Evolutionary conservation across 2,797 vertebrate genomes (phyloP).

Genomic region (Spheniscus humboldti): DNA sequence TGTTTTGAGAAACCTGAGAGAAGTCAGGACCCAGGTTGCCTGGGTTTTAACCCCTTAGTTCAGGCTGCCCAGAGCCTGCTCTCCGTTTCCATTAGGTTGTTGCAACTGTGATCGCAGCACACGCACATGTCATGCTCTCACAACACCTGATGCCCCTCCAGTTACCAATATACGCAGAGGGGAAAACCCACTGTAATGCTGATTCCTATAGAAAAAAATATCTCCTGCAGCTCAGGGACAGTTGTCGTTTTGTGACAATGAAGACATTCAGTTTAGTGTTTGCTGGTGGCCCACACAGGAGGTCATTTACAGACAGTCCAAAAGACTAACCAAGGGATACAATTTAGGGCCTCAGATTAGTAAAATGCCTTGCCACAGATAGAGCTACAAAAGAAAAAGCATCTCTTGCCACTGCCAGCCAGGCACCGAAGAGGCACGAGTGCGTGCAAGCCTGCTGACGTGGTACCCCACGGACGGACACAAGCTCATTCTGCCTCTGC

Average conservation of each 20-base stretch:
- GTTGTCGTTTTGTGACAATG: too few species aligned
- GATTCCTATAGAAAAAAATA: neutral
- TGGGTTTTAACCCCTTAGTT: neutral
- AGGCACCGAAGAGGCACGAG: neutral
- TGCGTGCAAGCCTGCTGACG: fast-evolving
- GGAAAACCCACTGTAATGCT: fast-evolving
- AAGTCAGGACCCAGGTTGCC: neutral
- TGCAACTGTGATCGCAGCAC: fast-evolving
- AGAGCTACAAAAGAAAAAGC: too few species aligned
- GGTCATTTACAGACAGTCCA: neutral
- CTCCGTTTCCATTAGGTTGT: neutral
- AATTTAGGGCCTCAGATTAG: neutral
- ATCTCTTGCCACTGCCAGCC: neutral
- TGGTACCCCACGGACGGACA: neutral
- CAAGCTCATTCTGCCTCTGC: neutral
- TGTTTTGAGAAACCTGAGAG: neutral
- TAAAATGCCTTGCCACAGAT: neutral
- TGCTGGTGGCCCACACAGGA: neutral
- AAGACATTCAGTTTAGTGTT: neutral
- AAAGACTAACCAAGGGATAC: neutral
- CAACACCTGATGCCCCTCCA: neutral
- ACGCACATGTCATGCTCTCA: fast-evolving
- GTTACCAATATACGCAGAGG: fast-evolving
- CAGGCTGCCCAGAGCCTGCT: neutral
- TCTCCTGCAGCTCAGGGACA: neutral